Evolutionary conservation across 2,888 invertebrate genomes (phyloP).

Genomic region (Eumerus sabulonum): DNA sequence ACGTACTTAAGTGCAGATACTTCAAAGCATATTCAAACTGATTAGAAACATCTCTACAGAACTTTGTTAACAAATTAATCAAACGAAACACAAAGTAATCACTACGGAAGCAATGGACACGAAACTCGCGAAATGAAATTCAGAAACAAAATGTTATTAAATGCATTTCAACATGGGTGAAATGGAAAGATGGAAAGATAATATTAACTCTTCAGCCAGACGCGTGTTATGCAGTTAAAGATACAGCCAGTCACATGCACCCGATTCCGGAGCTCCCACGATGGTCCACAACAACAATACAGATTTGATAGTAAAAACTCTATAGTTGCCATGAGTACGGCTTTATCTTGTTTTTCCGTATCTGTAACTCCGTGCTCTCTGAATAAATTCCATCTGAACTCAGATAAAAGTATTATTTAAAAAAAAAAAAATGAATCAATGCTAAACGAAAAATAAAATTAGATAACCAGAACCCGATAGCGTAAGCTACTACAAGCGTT

Average conservation of each 20-base stretch:
- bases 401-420: slow-evolving; percentile 7
- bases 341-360: slow-evolving; percentile 1
- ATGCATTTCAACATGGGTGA: slow-evolving; percentile 5
- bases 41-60: slow-evolving; percentile 19
- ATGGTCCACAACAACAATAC: slow-evolving; percentile 46
- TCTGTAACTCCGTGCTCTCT: slow-evolving; percentile 8
- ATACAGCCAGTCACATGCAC: slow-evolving; percentile 35
- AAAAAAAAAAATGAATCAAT: slow-evolving; percentile 27
- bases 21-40: slow-evolving; percentile 26
- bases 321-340: slow-evolving; percentile 23
- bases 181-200: no score
- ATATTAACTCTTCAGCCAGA: no score
- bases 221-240: no score
- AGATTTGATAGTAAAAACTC: background rate
- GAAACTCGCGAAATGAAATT: slow-evolving; percentile 6
- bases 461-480: slow-evolving; percentile 30
- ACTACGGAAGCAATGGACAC: slow-evolving; percentile 39
- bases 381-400: slow-evolving; percentile 6
- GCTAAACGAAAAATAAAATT: slow-evolving; percentile 33
- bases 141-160: slow-evolving; percentile 4
- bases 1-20: slow-evolving; percentile 50
- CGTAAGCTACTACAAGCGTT: slow-evolving; percentile 31
- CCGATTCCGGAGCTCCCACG: slow-evolving; percentile 29
- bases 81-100: background rate
- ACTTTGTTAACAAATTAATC: slow-evolving; percentile 12